These are phyloP conservation scores for Nycticryphes semicollaris DNA, from an alignment of 2,113 vertebrate genomes.

Conservation along the genomic window DNA sequence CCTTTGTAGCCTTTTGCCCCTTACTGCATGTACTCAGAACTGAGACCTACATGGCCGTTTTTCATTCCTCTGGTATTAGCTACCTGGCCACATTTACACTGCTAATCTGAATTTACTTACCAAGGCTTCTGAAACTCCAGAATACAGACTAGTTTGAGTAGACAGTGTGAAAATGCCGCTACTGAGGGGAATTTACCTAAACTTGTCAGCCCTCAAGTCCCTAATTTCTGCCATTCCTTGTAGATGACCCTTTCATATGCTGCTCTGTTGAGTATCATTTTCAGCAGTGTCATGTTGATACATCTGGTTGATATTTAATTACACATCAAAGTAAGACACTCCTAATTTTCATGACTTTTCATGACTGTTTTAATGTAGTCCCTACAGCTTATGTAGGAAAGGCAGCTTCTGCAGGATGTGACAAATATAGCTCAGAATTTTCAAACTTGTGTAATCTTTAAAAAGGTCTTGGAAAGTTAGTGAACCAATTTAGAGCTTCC, in stretches of 20 bases:
- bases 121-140: background rate
- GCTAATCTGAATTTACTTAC: background rate
- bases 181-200: background rate
- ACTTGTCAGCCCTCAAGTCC: background rate
- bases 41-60: background rate
- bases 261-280: background rate
- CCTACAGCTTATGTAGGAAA: background rate
- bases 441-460: background rate
- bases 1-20: background rate
- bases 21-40: rapidly evolving
- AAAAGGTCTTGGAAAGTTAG: conserved; percentile 16
- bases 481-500: conserved; percentile 13
- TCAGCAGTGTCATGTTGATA: background rate
- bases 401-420: background rate
- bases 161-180: background rate
- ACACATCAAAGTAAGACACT: background rate
- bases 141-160: background rate
- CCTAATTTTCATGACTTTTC: background rate
- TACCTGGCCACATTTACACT: background rate
- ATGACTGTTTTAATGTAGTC: background rate
- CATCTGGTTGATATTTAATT: background rate
- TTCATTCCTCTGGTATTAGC: background rate
- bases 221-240: background rate
- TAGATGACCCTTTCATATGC: background rate
- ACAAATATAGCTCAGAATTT: background rate